These are phyloP conservation scores for Argopecten irradians DNA, from an alignment of 1,140 invertebrate species.

Conservation along the genomic window DNA sequence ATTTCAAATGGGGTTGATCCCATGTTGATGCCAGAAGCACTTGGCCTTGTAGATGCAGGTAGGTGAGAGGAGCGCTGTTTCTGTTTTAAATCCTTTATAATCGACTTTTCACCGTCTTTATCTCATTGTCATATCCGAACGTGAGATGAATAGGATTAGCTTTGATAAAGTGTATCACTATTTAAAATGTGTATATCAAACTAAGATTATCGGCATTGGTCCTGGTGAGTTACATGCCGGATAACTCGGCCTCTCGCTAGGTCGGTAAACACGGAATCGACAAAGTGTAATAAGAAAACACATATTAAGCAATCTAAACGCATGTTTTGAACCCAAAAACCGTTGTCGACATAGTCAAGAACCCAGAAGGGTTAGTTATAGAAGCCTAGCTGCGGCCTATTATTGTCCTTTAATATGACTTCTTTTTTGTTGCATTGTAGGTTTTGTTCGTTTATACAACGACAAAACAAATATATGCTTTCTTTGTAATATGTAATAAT, in stretches of 20 bases:
- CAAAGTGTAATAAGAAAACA: neutral
- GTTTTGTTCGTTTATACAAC: too few relatives aligned
- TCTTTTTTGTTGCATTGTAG: too few relatives aligned
- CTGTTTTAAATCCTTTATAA: conserved; percentile 1
- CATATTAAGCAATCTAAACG: neutral
- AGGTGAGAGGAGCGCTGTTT: neutral
- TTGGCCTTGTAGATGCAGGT: neutral
- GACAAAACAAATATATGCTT: too few relatives aligned
- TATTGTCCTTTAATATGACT: too few relatives aligned
- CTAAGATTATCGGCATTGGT: neutral
- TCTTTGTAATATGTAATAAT: too few relatives aligned
- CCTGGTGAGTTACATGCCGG: neutral
- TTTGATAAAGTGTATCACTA: neutral
- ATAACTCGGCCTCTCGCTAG: neutral
- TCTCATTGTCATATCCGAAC: neutral
- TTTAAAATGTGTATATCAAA: neutral
- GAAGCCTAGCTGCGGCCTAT: too few relatives aligned
- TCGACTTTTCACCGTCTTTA: neutral
- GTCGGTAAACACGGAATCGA: neutral
- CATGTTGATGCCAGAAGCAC: neutral
- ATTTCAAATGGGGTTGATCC: neutral
- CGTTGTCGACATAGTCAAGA: too few relatives aligned
- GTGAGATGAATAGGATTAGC: neutral
- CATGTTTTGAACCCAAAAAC: too few relatives aligned
- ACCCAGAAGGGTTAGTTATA: too few relatives aligned